phyloP scores from a whole-genome alignment of 2,113 vertebrate species.

The Anser cygnoides region DNA sequence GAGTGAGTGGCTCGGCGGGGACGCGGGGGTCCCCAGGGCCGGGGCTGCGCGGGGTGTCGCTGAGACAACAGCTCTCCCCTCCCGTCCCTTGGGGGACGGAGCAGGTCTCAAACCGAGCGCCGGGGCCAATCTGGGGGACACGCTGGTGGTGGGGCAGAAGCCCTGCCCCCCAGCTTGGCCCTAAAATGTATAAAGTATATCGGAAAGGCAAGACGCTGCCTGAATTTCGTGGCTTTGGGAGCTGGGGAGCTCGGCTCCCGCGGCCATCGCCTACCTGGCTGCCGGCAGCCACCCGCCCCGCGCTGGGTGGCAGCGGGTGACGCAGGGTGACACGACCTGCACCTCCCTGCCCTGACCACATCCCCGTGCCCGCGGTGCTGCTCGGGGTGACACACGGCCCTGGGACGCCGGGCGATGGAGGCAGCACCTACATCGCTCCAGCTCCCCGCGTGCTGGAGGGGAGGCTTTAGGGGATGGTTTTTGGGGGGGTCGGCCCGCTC shows the following conservation, averaged over 20 bases:
- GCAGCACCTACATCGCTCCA: neutral
- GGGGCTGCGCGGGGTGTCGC: neutral
- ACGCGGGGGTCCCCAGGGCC: neutral
- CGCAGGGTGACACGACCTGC: neutral
- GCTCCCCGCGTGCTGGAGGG: fast-evolving
- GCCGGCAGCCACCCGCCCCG: constrained; percentile 13
- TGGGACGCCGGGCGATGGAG: neutral
- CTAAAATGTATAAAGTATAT: neutral
- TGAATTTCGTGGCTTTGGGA: neutral
- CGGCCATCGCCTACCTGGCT: constrained; percentile 15
- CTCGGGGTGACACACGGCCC: neutral
- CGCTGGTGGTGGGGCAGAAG: neutral
- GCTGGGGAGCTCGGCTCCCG: neutral
- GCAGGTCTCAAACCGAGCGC: neutral
- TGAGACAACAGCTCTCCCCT: neutral
- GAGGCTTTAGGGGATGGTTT: neutral
- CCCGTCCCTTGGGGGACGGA: neutral
- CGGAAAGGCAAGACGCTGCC: neutral
- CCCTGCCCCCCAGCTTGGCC: neutral
- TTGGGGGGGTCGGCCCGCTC: neutral
- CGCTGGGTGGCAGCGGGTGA: constrained; percentile 27
- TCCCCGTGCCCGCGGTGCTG: neutral
- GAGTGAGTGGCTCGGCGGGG: neutral
- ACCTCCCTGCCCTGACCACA: constrained; percentile 55
- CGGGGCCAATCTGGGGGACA: neutral